Percentiles rank a stretch among this genome's conserved stretches.
These are phyloP conservation scores for Chrysomela aeneicollis DNA, from an alignment of 2,888 invertebrate genomes.

Conservation along the genomic window DNA sequence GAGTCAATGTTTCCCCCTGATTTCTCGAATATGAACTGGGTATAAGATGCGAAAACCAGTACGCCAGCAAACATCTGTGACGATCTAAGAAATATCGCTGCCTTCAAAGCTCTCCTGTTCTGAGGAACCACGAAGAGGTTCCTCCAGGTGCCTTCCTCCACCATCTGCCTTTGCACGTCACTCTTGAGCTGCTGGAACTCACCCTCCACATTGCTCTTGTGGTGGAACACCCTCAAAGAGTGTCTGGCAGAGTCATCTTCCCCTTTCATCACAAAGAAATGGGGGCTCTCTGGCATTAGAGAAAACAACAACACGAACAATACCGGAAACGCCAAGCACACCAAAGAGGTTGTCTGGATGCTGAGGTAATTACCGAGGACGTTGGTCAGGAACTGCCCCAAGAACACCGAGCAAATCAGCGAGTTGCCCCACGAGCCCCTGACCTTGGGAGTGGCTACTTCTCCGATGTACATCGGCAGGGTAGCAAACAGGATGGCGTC, in stretches of 20 bases:
- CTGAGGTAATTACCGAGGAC: conserved; percentile 66
- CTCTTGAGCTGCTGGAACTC: conserved; percentile 40
- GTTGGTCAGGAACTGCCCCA: conserved; percentile 54
- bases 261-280: conserved; percentile 44
- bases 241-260: conserved; percentile 37
- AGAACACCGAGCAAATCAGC: conserved; percentile 42
- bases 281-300: conserved; percentile 67
- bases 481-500: conserved; percentile 44
- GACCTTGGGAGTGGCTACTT: conserved; percentile 23
- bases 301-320: conserved; percentile 65
- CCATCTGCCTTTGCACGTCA: conserved; percentile 47
- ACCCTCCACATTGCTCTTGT: conserved; percentile 40
- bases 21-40: conserved; percentile 50
- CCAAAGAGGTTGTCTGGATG: conserved; percentile 63
- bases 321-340: conserved; percentile 67
- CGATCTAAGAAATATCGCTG: conserved; percentile 45
- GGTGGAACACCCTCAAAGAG: conserved; percentile 39
- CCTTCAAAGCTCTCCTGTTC: conserved; percentile 47
- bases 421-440: conserved; percentile 47
- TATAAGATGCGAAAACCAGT: conserved; percentile 46
- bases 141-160: conserved; percentile 48
- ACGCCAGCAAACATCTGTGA: conserved; percentile 50
- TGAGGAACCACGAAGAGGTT: conserved; percentile 45
- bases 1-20: conserved; percentile 50
- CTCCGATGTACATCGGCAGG: conserved; percentile 28